Percentiles rank a stretch among this genome's conserved stretches.
Conservation (phyloP, 2,888 invertebrate genomes). For the Nephrotoma guestfalica region DNA sequence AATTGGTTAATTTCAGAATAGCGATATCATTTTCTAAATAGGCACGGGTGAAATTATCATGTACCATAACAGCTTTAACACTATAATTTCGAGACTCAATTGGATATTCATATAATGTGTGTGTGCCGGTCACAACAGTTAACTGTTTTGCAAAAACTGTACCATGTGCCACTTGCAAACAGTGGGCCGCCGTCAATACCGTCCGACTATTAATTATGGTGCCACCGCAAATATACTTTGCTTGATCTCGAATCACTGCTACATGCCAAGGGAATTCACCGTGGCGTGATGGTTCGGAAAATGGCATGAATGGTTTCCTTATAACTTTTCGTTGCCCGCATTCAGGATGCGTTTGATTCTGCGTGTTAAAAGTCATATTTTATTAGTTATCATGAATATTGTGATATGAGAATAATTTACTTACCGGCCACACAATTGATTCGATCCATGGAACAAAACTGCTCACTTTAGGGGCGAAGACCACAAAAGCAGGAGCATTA, state of each 20-base stretch:
- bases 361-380: neutral
- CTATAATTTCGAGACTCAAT: constrained; percentile 19
- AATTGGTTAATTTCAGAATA: constrained; percentile 23
- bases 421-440: neutral
- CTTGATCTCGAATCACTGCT: neutral
- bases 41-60: constrained; percentile 6
- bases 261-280: neutral
- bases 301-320: neutral
- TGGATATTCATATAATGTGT: constrained; percentile 11
- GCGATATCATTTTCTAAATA: constrained; percentile 23
- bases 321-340: neutral
- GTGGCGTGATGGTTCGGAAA: neutral
- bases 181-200: neutral
- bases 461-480: neutral
- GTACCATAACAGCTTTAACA: constrained; percentile 8
- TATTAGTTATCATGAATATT: neutral
- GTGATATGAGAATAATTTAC: neutral
- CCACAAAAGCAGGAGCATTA: too few species aligned
- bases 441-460: neutral
- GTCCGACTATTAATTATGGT: neutral
- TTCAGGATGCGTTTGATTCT: neutral
- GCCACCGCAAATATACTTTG: neutral
- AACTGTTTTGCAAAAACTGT: neutral
- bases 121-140: neutral
- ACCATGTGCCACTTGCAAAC: neutral